These are phyloP conservation scores for Strigamia transsilvanica DNA, from an alignment of 2,888 invertebrate genomes.

Conservation along the genomic window DNA sequence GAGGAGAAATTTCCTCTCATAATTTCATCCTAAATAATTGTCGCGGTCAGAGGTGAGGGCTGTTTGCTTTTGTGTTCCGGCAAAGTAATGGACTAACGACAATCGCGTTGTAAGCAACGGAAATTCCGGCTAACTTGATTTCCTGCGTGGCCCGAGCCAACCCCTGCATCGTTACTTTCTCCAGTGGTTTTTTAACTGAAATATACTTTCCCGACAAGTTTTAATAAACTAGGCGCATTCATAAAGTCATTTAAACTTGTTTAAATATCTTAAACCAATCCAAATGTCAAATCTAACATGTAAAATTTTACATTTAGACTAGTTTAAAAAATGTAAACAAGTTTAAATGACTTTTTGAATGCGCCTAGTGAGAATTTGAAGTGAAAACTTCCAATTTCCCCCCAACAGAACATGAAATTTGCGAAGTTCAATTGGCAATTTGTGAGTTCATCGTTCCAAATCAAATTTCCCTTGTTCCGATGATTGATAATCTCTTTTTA, in stretches of 20 bases:
- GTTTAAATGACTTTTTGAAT: too few species aligned
- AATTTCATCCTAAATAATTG: conserved; percentile 47
- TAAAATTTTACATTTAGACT: too few species aligned
- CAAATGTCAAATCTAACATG: too few species aligned
- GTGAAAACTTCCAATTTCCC: neutral
- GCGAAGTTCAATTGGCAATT: conserved; percentile 29
- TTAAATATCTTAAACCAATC: too few species aligned
- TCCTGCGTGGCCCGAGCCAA: neutral
- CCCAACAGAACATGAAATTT: neutral
- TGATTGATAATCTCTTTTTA: conserved; percentile 49
- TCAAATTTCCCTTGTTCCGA: conserved; percentile 45
- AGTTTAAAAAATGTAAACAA: too few species aligned
- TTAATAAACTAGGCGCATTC: too few species aligned
- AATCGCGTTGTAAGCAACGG: conserved; percentile 48
- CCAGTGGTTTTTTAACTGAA: neutral
- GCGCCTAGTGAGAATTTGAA: neutral
- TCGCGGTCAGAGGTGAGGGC: conserved; percentile 42
- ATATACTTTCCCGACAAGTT: too few species aligned
- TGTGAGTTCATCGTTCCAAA: conserved; percentile 43
- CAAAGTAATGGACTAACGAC: conserved; percentile 48
- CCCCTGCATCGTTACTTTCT: neutral
- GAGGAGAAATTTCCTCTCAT: conserved; percentile 44
- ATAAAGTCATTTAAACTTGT: too few species aligned
- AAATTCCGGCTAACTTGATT: conserved; percentile 49
- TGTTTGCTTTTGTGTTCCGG: conserved; percentile 42